Evolutionary conservation across 1,140 invertebrate species (phyloP).

Genomic region (Zelostemma sp.): DNA sequence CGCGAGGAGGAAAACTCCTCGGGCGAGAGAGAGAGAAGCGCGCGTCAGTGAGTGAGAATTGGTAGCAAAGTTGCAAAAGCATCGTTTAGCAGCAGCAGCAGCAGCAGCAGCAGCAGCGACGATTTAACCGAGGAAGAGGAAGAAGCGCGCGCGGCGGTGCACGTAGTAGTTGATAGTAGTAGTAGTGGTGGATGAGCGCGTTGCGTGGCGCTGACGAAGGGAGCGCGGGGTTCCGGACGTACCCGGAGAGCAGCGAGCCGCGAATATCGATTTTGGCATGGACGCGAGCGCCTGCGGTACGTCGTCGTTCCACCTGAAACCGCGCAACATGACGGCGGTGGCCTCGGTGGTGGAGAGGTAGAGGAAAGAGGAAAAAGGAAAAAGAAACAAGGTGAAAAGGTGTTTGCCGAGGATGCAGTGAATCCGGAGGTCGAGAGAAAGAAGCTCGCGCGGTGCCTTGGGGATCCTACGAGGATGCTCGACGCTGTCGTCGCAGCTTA

Average conservation of each 20-base stretch:
- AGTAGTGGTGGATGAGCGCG: too few relatives aligned
- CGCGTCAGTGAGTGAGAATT: slow-evolving; percentile 11
- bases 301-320: slow-evolving; percentile 15
- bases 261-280: slow-evolving; percentile 61
- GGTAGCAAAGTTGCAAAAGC: too few relatives aligned
- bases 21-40: too few relatives aligned
- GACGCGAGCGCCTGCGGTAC: slow-evolving; percentile 37
- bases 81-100: too few relatives aligned
- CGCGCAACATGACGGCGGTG: slow-evolving; percentile 9
- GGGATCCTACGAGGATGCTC: too few relatives aligned
- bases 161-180: background rate
- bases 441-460: too few relatives aligned
- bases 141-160: background rate
- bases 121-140: slow-evolving; percentile 11
- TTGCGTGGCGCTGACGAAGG: slow-evolving; percentile 13
- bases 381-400: too few relatives aligned
- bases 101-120: slow-evolving; percentile 5
- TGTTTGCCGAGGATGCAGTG: too few relatives aligned
- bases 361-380: background rate
- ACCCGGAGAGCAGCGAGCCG: slow-evolving; percentile 12
- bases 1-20: too few relatives aligned
- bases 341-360: slow-evolving; percentile 26
- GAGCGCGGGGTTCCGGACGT: slow-evolving; percentile 3
- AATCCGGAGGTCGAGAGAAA: slow-evolving; percentile 3
- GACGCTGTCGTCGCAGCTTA: too few relatives aligned